Evolutionary conservation across 2,797 vertebrate genomes (phyloP).

Genomic region (Mormyrops attenuatus): DNA sequence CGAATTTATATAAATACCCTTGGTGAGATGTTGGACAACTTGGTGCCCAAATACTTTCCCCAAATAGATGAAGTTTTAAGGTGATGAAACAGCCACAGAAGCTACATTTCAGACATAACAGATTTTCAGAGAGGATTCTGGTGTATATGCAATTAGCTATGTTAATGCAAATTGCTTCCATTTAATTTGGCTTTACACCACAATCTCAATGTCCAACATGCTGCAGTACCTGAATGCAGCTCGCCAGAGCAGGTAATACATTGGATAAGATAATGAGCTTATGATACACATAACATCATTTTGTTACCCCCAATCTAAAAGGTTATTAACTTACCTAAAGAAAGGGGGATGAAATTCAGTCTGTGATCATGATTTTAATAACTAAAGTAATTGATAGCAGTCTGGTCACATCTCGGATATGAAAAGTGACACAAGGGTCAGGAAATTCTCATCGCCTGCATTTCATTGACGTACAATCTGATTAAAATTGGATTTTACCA

Average conservation of each 20-base stretch:
- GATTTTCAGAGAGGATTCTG: background rate
- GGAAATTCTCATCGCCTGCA: background rate
- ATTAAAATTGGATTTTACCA: background rate
- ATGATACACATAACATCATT: background rate
- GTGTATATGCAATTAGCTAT: background rate
- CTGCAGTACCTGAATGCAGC: background rate
- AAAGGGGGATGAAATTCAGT: background rate
- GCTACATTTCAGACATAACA: background rate
- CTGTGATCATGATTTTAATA: background rate
- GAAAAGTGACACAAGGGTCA: background rate
- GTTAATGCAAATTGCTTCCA: background rate
- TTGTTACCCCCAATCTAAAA: background rate
- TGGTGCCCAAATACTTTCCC: background rate
- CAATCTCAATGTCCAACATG: background rate
- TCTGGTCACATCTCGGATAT: slow-evolving; percentile 1
- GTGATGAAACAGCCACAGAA: background rate
- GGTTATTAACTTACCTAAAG: background rate
- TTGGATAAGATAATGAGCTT: background rate
- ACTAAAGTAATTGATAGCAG: slow-evolving; percentile 9
- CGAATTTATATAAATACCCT: background rate
- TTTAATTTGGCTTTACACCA: background rate
- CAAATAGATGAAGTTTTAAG: background rate
- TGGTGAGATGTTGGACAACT: background rate
- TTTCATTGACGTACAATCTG: background rate
- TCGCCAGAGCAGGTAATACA: background rate